Base-by-base conservation (phyloP, 1,140 invertebrate species). In the Anadara kagoshimensis region DNA sequence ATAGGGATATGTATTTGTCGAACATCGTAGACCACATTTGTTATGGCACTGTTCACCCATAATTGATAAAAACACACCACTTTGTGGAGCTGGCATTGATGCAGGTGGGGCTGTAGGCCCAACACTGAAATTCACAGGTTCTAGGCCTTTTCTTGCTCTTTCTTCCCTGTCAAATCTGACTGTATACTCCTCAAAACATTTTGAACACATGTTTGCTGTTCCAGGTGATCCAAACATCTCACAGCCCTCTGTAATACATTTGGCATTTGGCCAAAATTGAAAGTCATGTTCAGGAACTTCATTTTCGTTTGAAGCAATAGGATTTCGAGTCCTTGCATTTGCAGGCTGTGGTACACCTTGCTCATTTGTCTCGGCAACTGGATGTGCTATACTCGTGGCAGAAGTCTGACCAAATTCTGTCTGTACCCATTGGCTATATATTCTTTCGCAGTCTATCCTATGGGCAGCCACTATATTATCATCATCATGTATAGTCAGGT, bases 1-100 rank as follows among this genome's bases (percentile, higher is more conserved):
- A 61, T 77, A 85, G 44, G 85, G 85, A 43, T 56, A 79, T 22
- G 83, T 87, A 24, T 81, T 63, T 14, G 57, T 68, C 0, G 85
- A 85, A 20, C 79, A 80, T 24, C 68, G 73, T 57, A 79, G 82
- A 16, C 77, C 75, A 79, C 85, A 87, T 24, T 61, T 54, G 57
- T 57, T 76, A 36, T 53, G 44, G 56, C 82, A 84, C 43, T 63
- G 69, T 49, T 79, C 73, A 22, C 59, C 69, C 70, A 79, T 74
- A 24, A 82, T 69, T 5, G 82, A 82, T 16, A 79, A 14, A 63
- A 79, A 59, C 64, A 54, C 58, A 22, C 64, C 56, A 56, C 68
- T 62, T 18, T 68, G 58, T 10, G 10, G 53, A 24, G 24, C 43
- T 12, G 54, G 72, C 18, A 74, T 61, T 14, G 69, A 69, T 36